A percentile compares a stretch with the other conserved stretches of the same genome.
phyloP scores from a whole-genome alignment of 2,888 invertebrate species.

The Marasmarcha lunaedactyla region DNA sequence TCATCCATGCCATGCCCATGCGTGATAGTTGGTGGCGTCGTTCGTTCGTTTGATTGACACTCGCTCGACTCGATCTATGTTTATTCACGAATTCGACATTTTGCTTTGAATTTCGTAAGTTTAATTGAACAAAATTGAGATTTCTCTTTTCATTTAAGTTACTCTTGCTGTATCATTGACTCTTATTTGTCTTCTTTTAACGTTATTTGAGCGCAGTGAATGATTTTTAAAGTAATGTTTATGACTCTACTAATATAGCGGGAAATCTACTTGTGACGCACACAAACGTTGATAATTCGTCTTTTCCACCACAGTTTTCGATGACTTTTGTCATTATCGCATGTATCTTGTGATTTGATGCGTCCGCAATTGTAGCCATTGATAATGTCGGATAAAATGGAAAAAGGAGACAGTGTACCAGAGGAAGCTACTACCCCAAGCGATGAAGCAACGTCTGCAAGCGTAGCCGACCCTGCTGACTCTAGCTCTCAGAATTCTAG shows the following conservation, averaged over 20 bases:
- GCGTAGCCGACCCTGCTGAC: slow-evolving; percentile 24
- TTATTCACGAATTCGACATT: slow-evolving; percentile 50
- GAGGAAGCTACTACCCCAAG: slow-evolving; percentile 37
- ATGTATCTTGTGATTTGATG: slow-evolving; percentile 49
- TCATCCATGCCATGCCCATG: too few species aligned
- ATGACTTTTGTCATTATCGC: slow-evolving; percentile 47
- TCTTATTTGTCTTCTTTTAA: slow-evolving; percentile 4
- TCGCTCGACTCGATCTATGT: slow-evolving; percentile 55
- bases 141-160: not conserved
- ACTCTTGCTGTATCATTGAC: not conserved
- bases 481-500: slow-evolving; percentile 20
- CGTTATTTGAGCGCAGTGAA: not conserved
- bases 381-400: slow-evolving; percentile 67
- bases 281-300: slow-evolving; percentile 45
- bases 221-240: not conserved
- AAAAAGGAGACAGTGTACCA: slow-evolving; percentile 53
- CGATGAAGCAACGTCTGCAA: slow-evolving; percentile 29
- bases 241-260: slow-evolving; percentile 45
- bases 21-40: slow-evolving; percentile 34
- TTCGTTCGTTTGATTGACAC: slow-evolving; percentile 5
- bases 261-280: slow-evolving; percentile 65
- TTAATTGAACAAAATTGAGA: not conserved
- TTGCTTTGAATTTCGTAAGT: slow-evolving; percentile 36
- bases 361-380: slow-evolving; percentile 40
- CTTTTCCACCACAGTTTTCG: slow-evolving; percentile 30